A percentile compares a stretch with the other conserved stretches of the same genome.
These are phyloP conservation scores for Aythya baeri DNA, from an alignment of 2,113 vertebrate genomes.

Conservation along the genomic window DNA sequence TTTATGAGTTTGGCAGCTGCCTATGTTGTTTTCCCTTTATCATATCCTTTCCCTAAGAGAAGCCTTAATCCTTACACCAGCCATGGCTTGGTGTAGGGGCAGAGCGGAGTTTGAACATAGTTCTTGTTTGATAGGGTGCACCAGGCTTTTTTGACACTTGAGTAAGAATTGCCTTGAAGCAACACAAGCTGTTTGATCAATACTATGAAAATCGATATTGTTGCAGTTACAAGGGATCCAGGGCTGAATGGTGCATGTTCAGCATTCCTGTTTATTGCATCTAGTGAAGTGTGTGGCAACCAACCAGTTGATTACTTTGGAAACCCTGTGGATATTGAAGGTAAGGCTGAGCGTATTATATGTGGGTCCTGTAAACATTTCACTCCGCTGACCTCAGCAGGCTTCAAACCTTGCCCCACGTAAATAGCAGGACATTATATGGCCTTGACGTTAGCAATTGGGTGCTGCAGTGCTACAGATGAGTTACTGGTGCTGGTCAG, in stretches of 20 bases:
- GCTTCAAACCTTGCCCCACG: accelerated
- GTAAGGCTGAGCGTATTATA: accelerated
- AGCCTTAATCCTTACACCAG: neutral
- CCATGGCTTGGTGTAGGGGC: neutral
- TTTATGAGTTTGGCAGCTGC: neutral
- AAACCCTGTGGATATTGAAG: neutral
- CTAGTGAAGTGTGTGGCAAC: neutral
- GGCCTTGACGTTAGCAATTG: neutral
- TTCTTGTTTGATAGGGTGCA: neutral
- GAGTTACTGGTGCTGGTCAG: neutral
- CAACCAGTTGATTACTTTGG: neutral
- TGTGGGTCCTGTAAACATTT: neutral
- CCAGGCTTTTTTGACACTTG: neutral
- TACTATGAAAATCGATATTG: neutral
- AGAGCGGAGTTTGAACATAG: neutral
- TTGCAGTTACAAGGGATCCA: neutral
- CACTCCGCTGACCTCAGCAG: neutral
- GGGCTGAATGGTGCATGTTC: neutral
- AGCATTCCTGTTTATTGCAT: neutral
- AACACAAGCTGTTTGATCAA: neutral
- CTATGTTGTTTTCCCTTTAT: neutral
- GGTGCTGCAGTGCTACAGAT: neutral
- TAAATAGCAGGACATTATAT: accelerated
- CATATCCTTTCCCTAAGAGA: neutral
- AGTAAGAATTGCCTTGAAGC: neutral